These are phyloP conservation scores for Eupithecia dodoneata DNA, from an alignment of 2,888 invertebrate species.

Conservation along the genomic window DNA sequence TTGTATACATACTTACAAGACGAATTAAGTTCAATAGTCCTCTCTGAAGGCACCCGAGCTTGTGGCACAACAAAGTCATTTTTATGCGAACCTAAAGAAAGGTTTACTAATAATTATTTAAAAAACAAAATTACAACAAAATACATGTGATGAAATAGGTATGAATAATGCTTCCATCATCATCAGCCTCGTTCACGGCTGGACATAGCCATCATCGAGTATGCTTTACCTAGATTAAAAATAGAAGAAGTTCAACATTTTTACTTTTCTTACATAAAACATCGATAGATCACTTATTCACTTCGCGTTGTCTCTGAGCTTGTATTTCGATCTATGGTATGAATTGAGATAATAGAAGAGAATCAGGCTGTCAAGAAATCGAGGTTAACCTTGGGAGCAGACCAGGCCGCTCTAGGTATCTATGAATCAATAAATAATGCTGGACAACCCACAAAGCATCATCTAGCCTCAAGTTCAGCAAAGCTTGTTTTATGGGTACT, in stretches of 20 bases:
- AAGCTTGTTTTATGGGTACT: too few relatives aligned
- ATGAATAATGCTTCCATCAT: not conserved
- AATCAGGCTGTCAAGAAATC: too few relatives aligned
- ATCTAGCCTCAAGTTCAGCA: too few relatives aligned
- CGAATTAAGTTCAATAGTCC: not conserved
- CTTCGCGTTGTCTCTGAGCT: too few relatives aligned
- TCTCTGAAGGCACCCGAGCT: not conserved
- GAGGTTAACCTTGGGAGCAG: too few relatives aligned
- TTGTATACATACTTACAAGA: not conserved
- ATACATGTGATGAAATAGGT: not conserved
- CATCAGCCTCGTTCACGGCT: not conserved
- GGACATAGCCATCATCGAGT: not conserved
- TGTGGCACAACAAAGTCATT: not conserved
- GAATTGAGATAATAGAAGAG: too few relatives aligned
- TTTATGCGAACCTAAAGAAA: not conserved
- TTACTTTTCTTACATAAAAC: not conserved
- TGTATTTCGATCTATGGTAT: too few relatives aligned
- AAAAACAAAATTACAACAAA: not conserved
- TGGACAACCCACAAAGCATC: too few relatives aligned
- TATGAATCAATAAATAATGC: too few relatives aligned
- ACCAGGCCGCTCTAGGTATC: too few relatives aligned
- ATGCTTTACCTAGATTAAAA: too few relatives aligned
- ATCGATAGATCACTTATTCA: not conserved
- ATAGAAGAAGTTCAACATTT: too few relatives aligned
- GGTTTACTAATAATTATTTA: not conserved